phyloP scores from a whole-genome alignment of 1,140 invertebrate genomes.

The Sesamia nonagrioides region DNA sequence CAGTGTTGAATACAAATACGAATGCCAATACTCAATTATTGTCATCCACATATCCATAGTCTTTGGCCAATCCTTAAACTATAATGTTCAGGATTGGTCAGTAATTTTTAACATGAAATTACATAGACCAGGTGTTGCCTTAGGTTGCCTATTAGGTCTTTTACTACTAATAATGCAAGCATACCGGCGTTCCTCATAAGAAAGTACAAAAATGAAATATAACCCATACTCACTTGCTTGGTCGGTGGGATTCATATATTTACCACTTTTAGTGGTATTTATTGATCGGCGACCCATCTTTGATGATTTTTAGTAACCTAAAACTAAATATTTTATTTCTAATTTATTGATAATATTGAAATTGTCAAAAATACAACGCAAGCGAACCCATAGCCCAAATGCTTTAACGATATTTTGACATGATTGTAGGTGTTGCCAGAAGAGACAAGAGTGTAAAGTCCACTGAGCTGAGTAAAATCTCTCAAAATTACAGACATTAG shows the following conservation, averaged over 20 bases:
- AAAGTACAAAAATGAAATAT: slow-evolving; percentile 39
- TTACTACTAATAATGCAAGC: neutral
- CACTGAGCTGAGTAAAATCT: neutral
- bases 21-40: too few species aligned
- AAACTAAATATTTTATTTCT: slow-evolving; percentile 6
- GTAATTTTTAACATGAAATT: too few species aligned
- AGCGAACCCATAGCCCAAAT: slow-evolving; percentile 1
- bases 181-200: neutral
- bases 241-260: slow-evolving; percentile 99
- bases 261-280: slow-evolving; percentile 99
- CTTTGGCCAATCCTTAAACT: too few species aligned
- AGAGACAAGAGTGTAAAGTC: too few species aligned
- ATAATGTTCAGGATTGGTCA: too few species aligned
- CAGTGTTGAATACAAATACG: too few species aligned
- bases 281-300: slow-evolving; percentile 98
- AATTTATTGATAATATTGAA: neutral
- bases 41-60: too few species aligned
- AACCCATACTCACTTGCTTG: slow-evolving; percentile 95
- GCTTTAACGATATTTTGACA: slow-evolving; percentile 16
- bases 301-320: slow-evolving; percentile 26
- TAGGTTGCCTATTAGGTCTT: neutral
- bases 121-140: neutral
- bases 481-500: neutral
- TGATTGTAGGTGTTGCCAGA: neutral
- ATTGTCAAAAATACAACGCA: slow-evolving; percentile 27